A percentile compares a stretch with the other conserved stretches of the same genome.
Evolutionary conservation across 2,797 vertebrate species (phyloP).

Genomic region (Gila robusta): DNA sequence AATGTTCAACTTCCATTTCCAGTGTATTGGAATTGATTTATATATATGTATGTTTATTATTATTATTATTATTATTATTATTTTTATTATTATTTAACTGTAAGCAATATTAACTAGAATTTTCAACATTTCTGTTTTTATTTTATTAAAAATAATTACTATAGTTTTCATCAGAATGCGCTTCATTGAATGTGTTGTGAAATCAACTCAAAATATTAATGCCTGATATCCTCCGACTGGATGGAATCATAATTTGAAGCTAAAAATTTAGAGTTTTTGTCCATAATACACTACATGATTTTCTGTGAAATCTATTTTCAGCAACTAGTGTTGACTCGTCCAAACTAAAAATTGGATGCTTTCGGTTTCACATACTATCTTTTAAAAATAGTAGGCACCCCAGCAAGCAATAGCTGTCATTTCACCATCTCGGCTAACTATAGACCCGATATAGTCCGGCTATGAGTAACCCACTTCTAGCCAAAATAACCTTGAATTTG

Average conservation of each 20-base stretch:
- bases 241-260: background rate
- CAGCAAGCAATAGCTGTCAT: no score
- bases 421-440: no score
- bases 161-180: background rate
- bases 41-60: background rate
- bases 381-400: background rate
- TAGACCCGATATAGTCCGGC: no score
- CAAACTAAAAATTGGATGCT: background rate
- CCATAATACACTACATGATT: background rate
- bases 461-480: no score
- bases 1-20: background rate
- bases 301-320: constrained; percentile 9
- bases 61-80: background rate
- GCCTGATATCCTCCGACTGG: background rate
- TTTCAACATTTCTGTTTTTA: background rate
- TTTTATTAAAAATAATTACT: background rate
- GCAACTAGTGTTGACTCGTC: background rate
- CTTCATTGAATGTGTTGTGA: background rate
- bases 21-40: background rate
- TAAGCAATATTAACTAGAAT: background rate
- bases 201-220: background rate
- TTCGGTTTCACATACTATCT: background rate
- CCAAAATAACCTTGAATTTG: no score
- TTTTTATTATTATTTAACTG: background rate
- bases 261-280: background rate